Conservation (phyloP, 92 coral and sea anemone genomes). For the Palythoa grandiflora region DNA sequence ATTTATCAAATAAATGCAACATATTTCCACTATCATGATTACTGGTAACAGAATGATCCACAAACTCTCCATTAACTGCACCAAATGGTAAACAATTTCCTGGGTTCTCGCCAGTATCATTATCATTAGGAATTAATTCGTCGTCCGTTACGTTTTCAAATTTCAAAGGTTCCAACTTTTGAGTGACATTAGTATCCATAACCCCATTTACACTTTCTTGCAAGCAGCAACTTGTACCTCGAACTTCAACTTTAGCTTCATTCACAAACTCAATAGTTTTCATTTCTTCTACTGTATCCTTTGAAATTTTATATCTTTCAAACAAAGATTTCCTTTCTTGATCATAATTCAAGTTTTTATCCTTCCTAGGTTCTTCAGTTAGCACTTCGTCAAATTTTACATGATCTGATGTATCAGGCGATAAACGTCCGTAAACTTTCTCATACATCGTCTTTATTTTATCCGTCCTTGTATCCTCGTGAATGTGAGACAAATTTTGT, state of each 20-base stretch:
- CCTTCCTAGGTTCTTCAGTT: slow-evolving; percentile 55
- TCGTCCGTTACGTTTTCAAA: slow-evolving; percentile 94
- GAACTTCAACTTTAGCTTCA: slow-evolving; percentile 78
- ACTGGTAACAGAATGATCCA: neutral
- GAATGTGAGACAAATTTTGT: slow-evolving; percentile 40
- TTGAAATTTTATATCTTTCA: slow-evolving; percentile 69
- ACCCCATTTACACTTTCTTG: slow-evolving; percentile 33
- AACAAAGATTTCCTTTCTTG: slow-evolving; percentile 73
- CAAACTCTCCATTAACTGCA: slow-evolving; percentile 21
- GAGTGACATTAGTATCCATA: slow-evolving; percentile 57
- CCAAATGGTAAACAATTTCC: slow-evolving; percentile 12
- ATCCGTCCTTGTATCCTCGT: slow-evolving; percentile 56
- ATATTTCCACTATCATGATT: neutral
- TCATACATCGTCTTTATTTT: slow-evolving; percentile 77
- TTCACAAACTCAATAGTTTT: slow-evolving; percentile 89
- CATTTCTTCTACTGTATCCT: slow-evolving; percentile 65
- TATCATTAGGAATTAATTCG: slow-evolving; percentile 74
- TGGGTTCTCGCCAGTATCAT: slow-evolving; percentile 40
- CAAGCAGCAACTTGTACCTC: slow-evolving; percentile 29
- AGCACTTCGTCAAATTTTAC: slow-evolving; percentile 35
- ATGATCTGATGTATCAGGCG: slow-evolving; percentile 61
- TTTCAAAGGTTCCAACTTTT: slow-evolving; percentile 76
- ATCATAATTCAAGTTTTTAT: slow-evolving; percentile 45
- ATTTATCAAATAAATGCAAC: neutral
- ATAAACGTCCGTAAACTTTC: slow-evolving; percentile 74